Conservation (phyloP, 2,113 vertebrate genomes). For the Thalassoma bifasciatum region DNA sequence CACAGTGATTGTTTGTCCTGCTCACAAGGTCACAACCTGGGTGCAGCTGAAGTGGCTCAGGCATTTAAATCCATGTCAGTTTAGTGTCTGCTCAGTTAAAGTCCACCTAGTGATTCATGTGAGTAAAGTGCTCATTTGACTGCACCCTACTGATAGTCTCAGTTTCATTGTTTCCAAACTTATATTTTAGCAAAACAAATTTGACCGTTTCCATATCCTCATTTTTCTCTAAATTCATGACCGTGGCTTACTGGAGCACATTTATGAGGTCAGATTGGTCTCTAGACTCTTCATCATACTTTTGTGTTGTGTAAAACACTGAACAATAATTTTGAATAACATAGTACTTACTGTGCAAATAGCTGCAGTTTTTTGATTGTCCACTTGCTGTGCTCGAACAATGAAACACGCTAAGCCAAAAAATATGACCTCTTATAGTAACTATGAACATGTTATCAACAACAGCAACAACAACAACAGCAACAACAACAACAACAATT, state of each 20-base stretch:
- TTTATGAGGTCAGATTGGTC: not conserved
- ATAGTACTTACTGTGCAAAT: not conserved
- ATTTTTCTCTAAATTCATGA: too few relatives aligned
- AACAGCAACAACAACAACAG: too few relatives aligned
- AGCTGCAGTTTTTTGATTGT: too few relatives aligned
- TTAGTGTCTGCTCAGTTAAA: constrained; percentile 6
- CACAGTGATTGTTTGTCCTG: constrained; percentile 57
- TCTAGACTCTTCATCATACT: not conserved
- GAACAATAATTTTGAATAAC: not conserved
- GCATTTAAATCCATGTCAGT: constrained; percentile 25
- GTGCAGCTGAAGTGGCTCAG: constrained; percentile 23
- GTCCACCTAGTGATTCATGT: constrained; percentile 15
- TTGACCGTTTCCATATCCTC: too few relatives aligned
- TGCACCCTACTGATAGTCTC: not conserved
- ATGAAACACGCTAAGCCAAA: too few relatives aligned
- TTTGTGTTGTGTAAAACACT: not conserved
- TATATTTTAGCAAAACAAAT: not conserved
- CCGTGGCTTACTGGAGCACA: not conserved
- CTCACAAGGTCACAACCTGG: constrained; percentile 67
- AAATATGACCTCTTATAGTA: too few relatives aligned
- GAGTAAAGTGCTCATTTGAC: not conserved
- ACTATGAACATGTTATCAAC: too few relatives aligned
- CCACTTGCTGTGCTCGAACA: too few relatives aligned
- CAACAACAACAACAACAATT: too few relatives aligned
- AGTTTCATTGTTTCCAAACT: not conserved